Conservation (phyloP, 1,140 invertebrate species). For the Aphelenchoides besseyi region DNA sequence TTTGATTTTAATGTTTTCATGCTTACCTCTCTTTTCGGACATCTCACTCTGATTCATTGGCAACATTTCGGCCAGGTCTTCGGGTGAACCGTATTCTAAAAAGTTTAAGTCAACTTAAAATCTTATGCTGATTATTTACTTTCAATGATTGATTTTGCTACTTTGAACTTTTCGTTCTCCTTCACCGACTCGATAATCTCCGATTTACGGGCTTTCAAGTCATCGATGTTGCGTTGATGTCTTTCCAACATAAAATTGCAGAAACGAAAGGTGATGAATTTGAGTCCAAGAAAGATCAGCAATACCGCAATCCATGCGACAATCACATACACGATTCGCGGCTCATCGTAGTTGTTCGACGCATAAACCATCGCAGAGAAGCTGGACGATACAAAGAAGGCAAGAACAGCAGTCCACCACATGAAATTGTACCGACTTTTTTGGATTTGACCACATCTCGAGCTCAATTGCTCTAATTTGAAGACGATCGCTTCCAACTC, state of each 20-base stretch:
- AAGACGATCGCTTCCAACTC: slow-evolving; percentile 42
- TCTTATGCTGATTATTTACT: no score
- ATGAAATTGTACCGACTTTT: slow-evolving; percentile 10
- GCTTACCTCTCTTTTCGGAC: neutral
- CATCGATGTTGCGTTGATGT: slow-evolving; percentile 68
- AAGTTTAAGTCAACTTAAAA: neutral
- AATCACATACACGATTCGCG: neutral
- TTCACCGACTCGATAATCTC: slow-evolving; percentile 89
- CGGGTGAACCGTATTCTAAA: slow-evolving; percentile 6
- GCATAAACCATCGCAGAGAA: slow-evolving; percentile 2
- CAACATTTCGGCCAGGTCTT: neutral
- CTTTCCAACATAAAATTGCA: slow-evolving; percentile 32
- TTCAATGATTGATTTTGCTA: slow-evolving; percentile 84
- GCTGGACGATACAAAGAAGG: neutral
- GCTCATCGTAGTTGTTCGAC: neutral
- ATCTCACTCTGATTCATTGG: neutral
- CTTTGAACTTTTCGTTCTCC: slow-evolving; percentile 95
- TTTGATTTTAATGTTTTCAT: no score
- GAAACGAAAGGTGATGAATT: slow-evolving; percentile 22
- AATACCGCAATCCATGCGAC: slow-evolving; percentile 3
- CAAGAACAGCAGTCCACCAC: slow-evolving; percentile 8
- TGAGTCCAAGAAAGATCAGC: slow-evolving; percentile 14
- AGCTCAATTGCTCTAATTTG: slow-evolving; percentile 38
- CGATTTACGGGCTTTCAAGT: slow-evolving; percentile 77
- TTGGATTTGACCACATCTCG: neutral